Base-by-base conservation (phyloP, 2,888 invertebrate species). In the Drosophila robusta region DNA sequence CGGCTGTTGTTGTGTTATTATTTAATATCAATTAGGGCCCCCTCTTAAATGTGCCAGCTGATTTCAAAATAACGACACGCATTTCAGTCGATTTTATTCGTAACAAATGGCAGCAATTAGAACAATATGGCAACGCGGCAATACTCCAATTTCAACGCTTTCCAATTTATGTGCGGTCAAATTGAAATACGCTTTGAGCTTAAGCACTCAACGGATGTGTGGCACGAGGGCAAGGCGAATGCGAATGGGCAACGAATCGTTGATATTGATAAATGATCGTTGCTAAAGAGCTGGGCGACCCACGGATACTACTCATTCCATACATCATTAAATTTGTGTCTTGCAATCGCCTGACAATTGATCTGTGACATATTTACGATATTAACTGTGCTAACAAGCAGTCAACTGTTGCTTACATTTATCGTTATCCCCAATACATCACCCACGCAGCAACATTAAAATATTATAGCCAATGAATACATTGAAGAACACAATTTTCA, bases 51-150 rank as follows among this genome's bases (percentile, higher is more conserved):
- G 39, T 70, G 67, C 50, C 87, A 80, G 87, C 67, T 83, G 84
- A 86, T 83, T 83, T 83, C 87, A 79, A 83, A 86, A 83, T 83
- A 83, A 83, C 84, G 77, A 83, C 81, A 83, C 86, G 83, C 87
- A 80, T 80, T 83, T 83, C 68, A 76, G 63, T 83, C 79, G 64
- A 70, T 70, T 75, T 57, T 29, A 41, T 42, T 46, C 45, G 55
- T 66, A 84, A 84, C 87, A 84, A 84, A 84, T 84, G 87, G 70
- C 70, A 68, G 87, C 83, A 84, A 84, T 84, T 84, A 84, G 87
- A 87, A 84, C 84, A 84, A 87, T 83, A 79, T 83, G 83, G 84
- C 84, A 69, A 77, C 76, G 76, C 63, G 54, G 70, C 71, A 76
- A 77, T 84, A 75, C 66, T 70, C 71, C 69, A 81, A 77, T 84